Conservation (phyloP, 2,888 invertebrate species). For the Selenia dentaria region DNA sequence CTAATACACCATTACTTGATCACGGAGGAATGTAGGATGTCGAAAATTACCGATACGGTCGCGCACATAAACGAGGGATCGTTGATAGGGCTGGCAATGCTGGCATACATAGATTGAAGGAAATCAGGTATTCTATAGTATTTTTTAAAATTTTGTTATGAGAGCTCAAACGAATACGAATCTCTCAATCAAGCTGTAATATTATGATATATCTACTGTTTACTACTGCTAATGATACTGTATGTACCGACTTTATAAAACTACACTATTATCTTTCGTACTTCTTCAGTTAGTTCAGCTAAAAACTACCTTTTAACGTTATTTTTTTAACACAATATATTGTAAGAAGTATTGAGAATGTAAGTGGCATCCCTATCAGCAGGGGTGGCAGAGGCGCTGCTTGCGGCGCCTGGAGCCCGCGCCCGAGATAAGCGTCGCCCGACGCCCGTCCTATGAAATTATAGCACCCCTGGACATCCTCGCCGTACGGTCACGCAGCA, state of each 20-base stretch:
- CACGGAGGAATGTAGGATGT: slow-evolving; percentile 47
- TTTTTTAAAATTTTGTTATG: too few relatives aligned
- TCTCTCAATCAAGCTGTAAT: too few relatives aligned
- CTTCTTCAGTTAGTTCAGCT: too few relatives aligned
- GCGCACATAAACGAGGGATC: slow-evolving; percentile 41
- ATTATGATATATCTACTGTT: too few relatives aligned
- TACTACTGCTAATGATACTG: too few relatives aligned
- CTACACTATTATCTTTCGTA: too few relatives aligned
- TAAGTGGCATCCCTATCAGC: slow-evolving; percentile 6
- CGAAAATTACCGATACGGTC: slow-evolving; percentile 58
- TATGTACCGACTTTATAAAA: too few relatives aligned
- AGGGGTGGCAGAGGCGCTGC: slow-evolving; percentile 60
- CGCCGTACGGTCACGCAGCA: slow-evolving; percentile 1
- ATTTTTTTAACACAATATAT: not conserved
- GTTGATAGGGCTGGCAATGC: slow-evolving; percentile 9
- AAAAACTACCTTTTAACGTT: too few relatives aligned
- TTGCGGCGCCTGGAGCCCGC: slow-evolving; percentile 72
- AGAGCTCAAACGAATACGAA: too few relatives aligned
- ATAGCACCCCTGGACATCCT: slow-evolving; percentile 35
- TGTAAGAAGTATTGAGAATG: not conserved
- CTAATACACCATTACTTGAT: slow-evolving; percentile 29
- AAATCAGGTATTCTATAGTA: too few relatives aligned
- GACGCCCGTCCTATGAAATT: slow-evolving; percentile 80
- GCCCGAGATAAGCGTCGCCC: slow-evolving; percentile 80
- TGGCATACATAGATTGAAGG: too few relatives aligned